phyloP scores from a whole-genome alignment of 2,888 invertebrate species.

The Brachynemurus nebulosus region DNA sequence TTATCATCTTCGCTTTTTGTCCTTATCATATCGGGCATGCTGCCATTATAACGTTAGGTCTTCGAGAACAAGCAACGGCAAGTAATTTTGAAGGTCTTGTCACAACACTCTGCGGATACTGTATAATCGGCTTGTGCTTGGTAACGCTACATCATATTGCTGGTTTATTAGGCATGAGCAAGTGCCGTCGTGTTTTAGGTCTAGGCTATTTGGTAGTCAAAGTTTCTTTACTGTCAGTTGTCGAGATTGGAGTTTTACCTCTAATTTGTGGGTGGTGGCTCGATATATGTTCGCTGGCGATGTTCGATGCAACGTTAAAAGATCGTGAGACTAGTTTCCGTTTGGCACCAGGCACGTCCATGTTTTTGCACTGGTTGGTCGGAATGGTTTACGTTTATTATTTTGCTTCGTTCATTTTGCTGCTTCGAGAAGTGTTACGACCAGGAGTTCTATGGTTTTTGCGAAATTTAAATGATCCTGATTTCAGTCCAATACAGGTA shows the following conservation, averaged over 20 bases:
- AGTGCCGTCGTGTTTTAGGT: slow-evolving; percentile 74
- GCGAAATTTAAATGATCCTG: slow-evolving; percentile 95
- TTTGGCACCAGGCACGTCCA: slow-evolving; percentile 87
- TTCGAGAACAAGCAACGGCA: slow-evolving; percentile 51
- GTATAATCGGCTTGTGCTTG: slow-evolving; percentile 69
- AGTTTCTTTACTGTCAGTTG: slow-evolving; percentile 87
- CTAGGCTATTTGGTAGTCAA: slow-evolving; percentile 83
- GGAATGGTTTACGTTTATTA: slow-evolving; percentile 99
- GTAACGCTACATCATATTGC: slow-evolving; percentile 76
- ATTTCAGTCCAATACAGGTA: slow-evolving; percentile 96
- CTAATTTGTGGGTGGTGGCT: slow-evolving; percentile 98
- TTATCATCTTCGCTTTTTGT: slow-evolving; percentile 91
- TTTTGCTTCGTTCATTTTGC: slow-evolving; percentile 90
- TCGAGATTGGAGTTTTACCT: slow-evolving; percentile 95
- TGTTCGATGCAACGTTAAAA: slow-evolving; percentile 79
- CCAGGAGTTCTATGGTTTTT: slow-evolving; percentile 98
- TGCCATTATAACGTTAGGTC: slow-evolving; percentile 56
- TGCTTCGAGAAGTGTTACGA: slow-evolving; percentile 83
- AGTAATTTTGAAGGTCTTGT: slow-evolving; percentile 86
- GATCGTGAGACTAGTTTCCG: slow-evolving; percentile 80
- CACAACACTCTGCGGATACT: slow-evolving; percentile 87
- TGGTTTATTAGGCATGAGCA: slow-evolving; percentile 62
- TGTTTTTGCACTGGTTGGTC: slow-evolving; percentile 97
- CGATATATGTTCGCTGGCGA: slow-evolving; percentile 88
- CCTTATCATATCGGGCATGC: slow-evolving; percentile 91